Evolutionary conservation across 2,888 invertebrate genomes (phyloP), one percentile per base, ranked within the genome.

Genomic region (Eristalis arbustorum): DNA sequence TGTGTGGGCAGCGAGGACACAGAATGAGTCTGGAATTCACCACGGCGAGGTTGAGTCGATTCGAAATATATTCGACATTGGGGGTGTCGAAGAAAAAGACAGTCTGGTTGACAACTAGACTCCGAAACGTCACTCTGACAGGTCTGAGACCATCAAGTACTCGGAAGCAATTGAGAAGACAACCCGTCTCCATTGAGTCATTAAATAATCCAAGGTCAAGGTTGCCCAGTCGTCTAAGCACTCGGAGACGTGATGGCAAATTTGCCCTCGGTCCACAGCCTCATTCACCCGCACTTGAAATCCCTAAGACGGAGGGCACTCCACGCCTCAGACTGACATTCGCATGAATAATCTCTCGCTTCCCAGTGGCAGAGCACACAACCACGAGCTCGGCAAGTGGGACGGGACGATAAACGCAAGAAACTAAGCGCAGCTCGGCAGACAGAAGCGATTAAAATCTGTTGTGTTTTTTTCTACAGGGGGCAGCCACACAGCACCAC

Each of bases 371-470:
- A 49, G 49, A 49, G n/a, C 37, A 37, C 37, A 37, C 23, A 25
- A 5, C 3, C 11, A 1, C 23, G 25, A 59, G 57, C 57, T n/a
- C 5, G 4, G 8, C 13, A 25, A 25, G 25, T 23, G 23, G 23
- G 11, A n/a, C 22, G 22, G n/a, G n/a, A 23, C 23, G 23, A 57
- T 23, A 3, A 25, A 25, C 25, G 25, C 25, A 25, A 6, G 23
- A 8, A 42, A 14, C 23, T 25, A 23, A 23, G 23, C 25, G 31
- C 31, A 31, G 31, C 31, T 31, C 56, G 8, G 25, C 59, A 59
- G 59, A 59, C 59, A 59, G 23, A 59, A 59, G 25, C 25, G 59
- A 59, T 59, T 59, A 77, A 64, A 6, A 40, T 28, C 28, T 56
- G 3, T 14, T n/a, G 1, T n/a, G 8, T 49, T 31, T 28, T 8